phyloP scores from a whole-genome alignment of 2,113 vertebrate genomes.

The Sigmodon hispidus region DNA sequence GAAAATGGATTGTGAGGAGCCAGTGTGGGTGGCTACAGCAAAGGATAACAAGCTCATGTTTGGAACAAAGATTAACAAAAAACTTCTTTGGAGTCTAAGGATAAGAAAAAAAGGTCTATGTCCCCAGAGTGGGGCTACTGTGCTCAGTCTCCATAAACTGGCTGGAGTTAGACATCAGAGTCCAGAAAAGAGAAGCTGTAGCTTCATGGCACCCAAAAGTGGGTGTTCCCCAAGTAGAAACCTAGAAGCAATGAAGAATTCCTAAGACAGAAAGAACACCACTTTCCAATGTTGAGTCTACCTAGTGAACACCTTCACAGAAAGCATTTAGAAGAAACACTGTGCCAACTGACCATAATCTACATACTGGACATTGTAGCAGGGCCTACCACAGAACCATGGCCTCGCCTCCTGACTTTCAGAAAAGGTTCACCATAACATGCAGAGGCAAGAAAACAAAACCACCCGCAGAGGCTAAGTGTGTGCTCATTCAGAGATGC shows the following conservation, averaged over 20 bases:
- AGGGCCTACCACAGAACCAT: background rate
- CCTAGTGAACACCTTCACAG: background rate
- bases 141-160: background rate
- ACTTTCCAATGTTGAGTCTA: background rate
- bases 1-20: background rate
- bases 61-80: background rate
- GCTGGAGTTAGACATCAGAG: too few species aligned
- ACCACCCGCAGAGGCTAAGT: background rate
- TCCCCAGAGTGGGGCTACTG: background rate
- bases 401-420: too few species aligned
- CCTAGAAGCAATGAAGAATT: background rate
- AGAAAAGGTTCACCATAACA: background rate
- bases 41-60: background rate
- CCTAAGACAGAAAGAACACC: background rate
- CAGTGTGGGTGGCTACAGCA: background rate
- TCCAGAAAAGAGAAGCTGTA: background rate
- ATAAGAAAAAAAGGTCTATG: background rate
- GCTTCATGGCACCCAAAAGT: background rate
- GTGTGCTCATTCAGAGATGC: background rate
- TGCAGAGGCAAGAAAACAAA: background rate
- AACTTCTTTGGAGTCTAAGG: background rate
- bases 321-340: background rate
- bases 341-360: background rate
- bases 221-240: background rate
- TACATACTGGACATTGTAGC: too few species aligned